Base-by-base conservation (phyloP, 2,797 vertebrate genomes). In the Anabacerthia variegaticeps region DNA sequence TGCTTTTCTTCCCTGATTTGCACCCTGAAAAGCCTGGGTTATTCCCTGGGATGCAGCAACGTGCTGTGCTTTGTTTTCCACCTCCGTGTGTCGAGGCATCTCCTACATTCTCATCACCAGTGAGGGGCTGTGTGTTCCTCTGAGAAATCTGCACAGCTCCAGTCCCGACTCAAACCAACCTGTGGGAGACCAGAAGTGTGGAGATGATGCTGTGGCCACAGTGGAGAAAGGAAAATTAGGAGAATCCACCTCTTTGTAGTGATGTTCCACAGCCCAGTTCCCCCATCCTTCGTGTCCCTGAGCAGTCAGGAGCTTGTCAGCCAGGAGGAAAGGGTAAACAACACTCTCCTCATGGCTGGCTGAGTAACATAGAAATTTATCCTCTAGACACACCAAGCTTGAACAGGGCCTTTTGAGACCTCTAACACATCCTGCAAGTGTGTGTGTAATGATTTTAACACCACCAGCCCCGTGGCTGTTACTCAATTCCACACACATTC, bases 211-310 rank as follows among this genome's bases (percentile, higher is more conserved):
- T 46, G 36, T 58, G 48, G 22, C 36, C 81, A 27, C 36, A 48
- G 14, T 20, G 32, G 30, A 72, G 20, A 73, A 67, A 65, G 39
- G n/a, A 46, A 73, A 16, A 41, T 36, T 26, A 56, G 88, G 36
- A 69, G n/a, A 28, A 74, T 59, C 0, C 24, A 37, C 10, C 0
- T 1, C 27, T 81, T 68, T 44, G 11, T 10, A n/a, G n/a, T 48
- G 41, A 10, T 43, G 26, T 52, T 32, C 22, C 8, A 1, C 3
- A 18, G 27, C 26, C 28, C 54, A 41, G 32, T 43, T 77, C 62
- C 54, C 69, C 54, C 27, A 39, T n/a, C 4, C 43, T n/a, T 15
- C 37, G 43, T 28, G 30, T 88, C 41, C 71, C 39, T 3, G 4
- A 28, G 51, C 39, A 39, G 55, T 67, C 41, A 12, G 43, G 21